Evolutionary conservation across 1,140 invertebrate genomes (phyloP).

Genomic region (Drosophila ambigua): DNA sequence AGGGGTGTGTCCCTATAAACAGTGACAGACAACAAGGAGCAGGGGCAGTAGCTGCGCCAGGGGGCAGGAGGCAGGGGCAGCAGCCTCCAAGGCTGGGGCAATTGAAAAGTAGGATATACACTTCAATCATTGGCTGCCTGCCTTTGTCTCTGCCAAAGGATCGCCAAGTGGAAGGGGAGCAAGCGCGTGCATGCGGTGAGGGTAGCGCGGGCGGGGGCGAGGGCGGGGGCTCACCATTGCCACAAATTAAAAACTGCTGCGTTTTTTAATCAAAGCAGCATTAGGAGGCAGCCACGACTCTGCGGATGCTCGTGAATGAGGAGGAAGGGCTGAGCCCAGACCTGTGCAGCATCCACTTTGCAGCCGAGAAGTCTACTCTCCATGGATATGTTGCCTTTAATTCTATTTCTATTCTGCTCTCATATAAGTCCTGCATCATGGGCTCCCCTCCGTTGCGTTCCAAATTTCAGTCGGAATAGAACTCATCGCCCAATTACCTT

Average conservation of each 20-base stretch:
- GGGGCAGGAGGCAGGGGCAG: neutral
- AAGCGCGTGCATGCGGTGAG: constrained; percentile 27
- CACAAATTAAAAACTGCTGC: constrained; percentile 80
- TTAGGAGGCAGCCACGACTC: constrained; percentile 50
- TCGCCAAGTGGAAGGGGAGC: constrained; percentile 43
- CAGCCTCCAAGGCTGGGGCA: constrained; percentile 58
- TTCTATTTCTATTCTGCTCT: neutral
- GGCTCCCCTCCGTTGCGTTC: too few relatives aligned
- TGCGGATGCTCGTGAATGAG: constrained; percentile 8
- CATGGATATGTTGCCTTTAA: neutral
- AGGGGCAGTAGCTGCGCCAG: neutral
- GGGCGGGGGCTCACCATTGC: constrained; percentile 40
- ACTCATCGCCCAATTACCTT: too few relatives aligned
- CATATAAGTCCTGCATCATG: too few relatives aligned
- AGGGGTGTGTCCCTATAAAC: constrained; percentile 35
- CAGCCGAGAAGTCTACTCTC: neutral
- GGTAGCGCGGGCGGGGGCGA: neutral
- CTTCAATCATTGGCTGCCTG: constrained; percentile 76
- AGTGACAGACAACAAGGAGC: constrained; percentile 41
- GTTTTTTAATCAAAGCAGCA: constrained; percentile 81
- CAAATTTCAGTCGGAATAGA: too few relatives aligned
- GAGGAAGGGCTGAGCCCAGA: neutral
- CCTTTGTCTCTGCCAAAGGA: constrained; percentile 71
- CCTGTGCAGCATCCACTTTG: constrained; percentile 24
- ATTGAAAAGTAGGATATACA: constrained; percentile 79